Evolutionary conservation across 2,888 invertebrate species (phyloP).

Genomic region (Orthosia cruda): DNA sequence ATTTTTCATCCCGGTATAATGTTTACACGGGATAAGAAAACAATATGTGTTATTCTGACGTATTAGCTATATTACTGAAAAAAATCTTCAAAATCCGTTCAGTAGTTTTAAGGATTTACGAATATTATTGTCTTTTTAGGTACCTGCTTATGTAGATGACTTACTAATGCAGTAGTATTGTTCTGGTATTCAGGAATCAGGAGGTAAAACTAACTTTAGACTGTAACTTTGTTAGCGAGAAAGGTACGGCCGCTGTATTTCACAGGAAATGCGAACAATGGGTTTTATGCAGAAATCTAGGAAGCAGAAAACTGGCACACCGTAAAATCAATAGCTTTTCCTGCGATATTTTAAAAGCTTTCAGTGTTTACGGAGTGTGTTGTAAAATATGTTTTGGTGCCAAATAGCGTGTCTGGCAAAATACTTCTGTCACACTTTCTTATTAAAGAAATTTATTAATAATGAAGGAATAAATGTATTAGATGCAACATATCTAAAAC

Average conservation of each 20-base stretch:
- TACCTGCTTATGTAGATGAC: not conserved
- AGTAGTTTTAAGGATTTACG: too few relatives aligned
- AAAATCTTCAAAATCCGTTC: too few relatives aligned
- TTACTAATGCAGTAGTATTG: slow-evolving; percentile 1
- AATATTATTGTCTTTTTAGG: not conserved
- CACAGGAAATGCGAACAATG: slow-evolving; percentile 54
- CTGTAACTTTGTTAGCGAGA: slow-evolving; percentile 47
- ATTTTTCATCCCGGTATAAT: too few relatives aligned
- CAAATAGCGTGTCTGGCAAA: not conserved
- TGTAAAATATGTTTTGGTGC: slow-evolving; percentile 11
- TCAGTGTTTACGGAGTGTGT: slow-evolving; percentile 2
- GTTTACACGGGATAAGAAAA: too few relatives aligned
- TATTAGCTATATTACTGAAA: too few relatives aligned
- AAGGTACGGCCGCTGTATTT: slow-evolving; percentile 55
- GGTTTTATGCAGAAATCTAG: slow-evolving; percentile 60
- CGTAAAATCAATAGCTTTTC: slow-evolving; percentile 54
- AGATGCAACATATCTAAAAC: not conserved
- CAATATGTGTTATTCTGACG: too few relatives aligned
- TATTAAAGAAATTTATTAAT: not conserved
- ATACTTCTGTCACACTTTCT: not conserved
- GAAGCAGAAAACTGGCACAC: slow-evolving; percentile 42
- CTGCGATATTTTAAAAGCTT: slow-evolving; percentile 37
- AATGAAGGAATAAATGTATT: not conserved
- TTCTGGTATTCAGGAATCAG: slow-evolving; percentile 24
- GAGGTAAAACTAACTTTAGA: slow-evolving; percentile 44